Evolutionary conservation across 2,797 vertebrate genomes (phyloP), one percentile per base, ranked within the genome.

Genomic region (Catamblyrhynchus diadema): DNA sequence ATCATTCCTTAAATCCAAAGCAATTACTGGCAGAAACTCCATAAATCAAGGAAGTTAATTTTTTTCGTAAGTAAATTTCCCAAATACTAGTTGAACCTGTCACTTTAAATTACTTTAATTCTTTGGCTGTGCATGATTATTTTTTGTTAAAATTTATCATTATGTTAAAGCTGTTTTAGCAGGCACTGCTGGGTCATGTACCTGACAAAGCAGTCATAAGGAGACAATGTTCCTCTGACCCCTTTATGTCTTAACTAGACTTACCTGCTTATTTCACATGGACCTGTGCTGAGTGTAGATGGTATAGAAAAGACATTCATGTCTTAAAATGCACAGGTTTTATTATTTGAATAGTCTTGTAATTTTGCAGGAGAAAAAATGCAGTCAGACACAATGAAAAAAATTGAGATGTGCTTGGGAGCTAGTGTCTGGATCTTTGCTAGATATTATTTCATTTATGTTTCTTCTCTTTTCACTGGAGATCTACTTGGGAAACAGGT

Each of bases 41-140:
- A 45, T 42, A 65, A 88, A 61, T 20, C 30, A 4, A 81, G 82
- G 51, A 51, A 37, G 2, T 25, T 61, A 15, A 25, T 72, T 62
- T 48, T 71, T 71, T 84, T 70, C 22, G 5, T 25, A 22, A 32
- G 18, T 42, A 56, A 32, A 53, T 86, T 87, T 91, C 8, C 6
- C 28, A 69, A 25, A 18, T 54, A 44, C 13, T 37, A 64, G 19
- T 88, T 57, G 57, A 83, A 39, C 8, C 14, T 69, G 12, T 61
- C 47, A 33, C 18, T 83, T 84, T 21, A 64, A 65, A 44, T 83
- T 53, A 47, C 42, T 69, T 57, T 32, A 64, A 56, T 62, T 80
- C 19, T 39, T 1, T 41, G 30, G 13, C 6, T 22, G 15, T 42
- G 10, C 0, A 0, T 61, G 7, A 57, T 54, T 27, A 0, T 2